Percentiles rank a stretch among this genome's conserved stretches.
Evolutionary conservation across 2,888 invertebrate species (phyloP).

Genomic region (Drymonia ruficornis): DNA sequence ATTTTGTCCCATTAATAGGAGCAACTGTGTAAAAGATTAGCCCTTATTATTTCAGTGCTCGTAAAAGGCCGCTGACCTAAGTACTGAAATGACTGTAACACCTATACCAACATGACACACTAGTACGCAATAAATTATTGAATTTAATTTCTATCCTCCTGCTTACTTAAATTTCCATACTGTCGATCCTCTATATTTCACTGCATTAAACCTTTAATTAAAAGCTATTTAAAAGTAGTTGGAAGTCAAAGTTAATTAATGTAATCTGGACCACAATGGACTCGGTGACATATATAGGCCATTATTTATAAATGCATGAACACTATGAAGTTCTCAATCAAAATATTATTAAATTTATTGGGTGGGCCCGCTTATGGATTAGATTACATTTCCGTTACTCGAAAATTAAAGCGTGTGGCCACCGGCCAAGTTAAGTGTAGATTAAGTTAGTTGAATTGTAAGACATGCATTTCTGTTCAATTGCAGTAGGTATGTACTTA

Average conservation of each 20-base stretch:
- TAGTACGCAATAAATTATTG: too few relatives aligned
- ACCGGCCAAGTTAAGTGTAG: neutral
- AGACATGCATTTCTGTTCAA: neutral
- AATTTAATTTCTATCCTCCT: too few relatives aligned
- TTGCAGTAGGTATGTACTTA: too few relatives aligned
- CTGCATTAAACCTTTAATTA: neutral
- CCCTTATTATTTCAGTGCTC: too few relatives aligned
- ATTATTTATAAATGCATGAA: constrained; percentile 1
- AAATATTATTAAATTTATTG: constrained; percentile 4
- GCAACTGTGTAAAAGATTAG: too few relatives aligned
- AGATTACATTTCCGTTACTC: neutral
- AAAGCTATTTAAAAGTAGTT: neutral
- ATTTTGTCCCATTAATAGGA: too few relatives aligned
- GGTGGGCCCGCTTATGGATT: neutral
- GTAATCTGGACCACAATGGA: neutral
- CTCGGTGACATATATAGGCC: neutral
- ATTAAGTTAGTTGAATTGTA: neutral
- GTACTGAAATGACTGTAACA: too few relatives aligned
- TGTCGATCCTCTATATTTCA: neutral
- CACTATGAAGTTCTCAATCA: neutral
- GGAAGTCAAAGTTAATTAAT: constrained; percentile 3
- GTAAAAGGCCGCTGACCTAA: too few relatives aligned
- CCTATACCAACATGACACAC: too few relatives aligned
- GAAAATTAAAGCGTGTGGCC: neutral
- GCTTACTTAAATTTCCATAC: too few relatives aligned